These are phyloP conservation scores for Plagodis dolabraria DNA, from an alignment of 2,888 invertebrate species.

Conservation along the genomic window DNA sequence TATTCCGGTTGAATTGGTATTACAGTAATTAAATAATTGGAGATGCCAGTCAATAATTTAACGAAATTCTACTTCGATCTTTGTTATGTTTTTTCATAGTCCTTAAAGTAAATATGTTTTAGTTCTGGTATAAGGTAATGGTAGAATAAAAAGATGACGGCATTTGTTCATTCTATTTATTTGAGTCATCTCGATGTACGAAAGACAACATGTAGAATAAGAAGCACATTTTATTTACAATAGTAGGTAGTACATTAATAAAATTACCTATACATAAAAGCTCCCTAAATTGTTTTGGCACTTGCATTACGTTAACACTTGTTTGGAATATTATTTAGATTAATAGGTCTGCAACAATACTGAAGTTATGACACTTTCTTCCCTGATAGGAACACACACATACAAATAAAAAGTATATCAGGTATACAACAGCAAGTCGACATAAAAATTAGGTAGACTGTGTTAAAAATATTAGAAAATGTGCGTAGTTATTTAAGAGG, in stretches of 20 bases:
- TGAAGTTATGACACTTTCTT: too few relatives aligned
- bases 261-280: conserved; percentile 68
- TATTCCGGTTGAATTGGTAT: too few relatives aligned
- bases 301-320: conserved; percentile 65
- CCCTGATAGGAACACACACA: neutral
- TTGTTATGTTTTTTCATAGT: too few relatives aligned
- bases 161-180: conserved; percentile 65
- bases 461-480: too few relatives aligned
- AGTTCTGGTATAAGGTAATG: neutral
- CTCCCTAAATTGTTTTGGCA: conserved; percentile 80
- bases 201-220: conserved; percentile 68
- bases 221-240: conserved; percentile 70
- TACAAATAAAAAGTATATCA: neutral
- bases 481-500: too few relatives aligned
- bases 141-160: conserved; percentile 7
- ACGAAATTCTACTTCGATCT: too few relatives aligned
- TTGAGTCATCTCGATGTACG: conserved; percentile 67
- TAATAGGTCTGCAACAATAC: too few relatives aligned
- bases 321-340: neutral
- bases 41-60: too few relatives aligned
- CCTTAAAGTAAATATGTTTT: neutral
- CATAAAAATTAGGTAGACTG: too few relatives aligned
- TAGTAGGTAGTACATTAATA: conserved; percentile 35
- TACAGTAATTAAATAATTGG: too few relatives aligned
- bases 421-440: too few relatives aligned